These are phyloP conservation scores for Lycaon pictus DNA, from an alignment of 2,113 vertebrate genomes.

Conservation along the genomic window DNA sequence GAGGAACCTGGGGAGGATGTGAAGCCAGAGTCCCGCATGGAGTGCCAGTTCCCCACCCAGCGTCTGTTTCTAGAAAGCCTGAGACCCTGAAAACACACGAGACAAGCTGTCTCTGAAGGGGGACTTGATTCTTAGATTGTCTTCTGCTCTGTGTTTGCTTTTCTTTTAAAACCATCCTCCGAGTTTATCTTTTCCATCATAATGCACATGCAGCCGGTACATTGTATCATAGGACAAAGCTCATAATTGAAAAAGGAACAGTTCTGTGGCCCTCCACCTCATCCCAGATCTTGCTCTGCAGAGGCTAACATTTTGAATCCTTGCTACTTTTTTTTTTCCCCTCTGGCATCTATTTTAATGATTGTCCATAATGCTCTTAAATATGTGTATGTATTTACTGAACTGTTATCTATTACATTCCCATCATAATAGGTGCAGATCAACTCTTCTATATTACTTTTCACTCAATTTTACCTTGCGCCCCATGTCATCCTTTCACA, in stretches of 20 bases:
- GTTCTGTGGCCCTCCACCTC: neutral
- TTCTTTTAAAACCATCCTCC: neutral
- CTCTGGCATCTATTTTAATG: too few species aligned
- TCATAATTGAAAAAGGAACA: rapidly evolving
- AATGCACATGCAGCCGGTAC: neutral
- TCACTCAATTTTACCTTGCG: neutral
- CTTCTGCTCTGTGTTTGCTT: neutral
- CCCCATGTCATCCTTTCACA: neutral
- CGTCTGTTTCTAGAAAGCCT: neutral
- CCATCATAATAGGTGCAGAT: neutral
- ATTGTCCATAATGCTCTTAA: neutral
- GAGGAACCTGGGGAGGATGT: neutral
- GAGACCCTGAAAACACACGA: neutral
- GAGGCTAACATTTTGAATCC: neutral
- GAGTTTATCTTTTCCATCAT: neutral
- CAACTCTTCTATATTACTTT: neutral
- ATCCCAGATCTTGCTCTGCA: neutral
- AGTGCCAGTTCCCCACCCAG: neutral
- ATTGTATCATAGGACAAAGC: too few species aligned
- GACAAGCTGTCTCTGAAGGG: neutral
- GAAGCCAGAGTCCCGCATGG: rapidly evolving
- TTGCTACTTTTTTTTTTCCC: neutral
- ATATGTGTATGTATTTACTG: neutral
- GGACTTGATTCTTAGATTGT: too few species aligned
- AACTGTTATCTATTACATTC: neutral